Evolutionary conservation across 92 coral and sea anemone genomes (phyloP).

Genomic region (Phymanthus crucifer): DNA sequence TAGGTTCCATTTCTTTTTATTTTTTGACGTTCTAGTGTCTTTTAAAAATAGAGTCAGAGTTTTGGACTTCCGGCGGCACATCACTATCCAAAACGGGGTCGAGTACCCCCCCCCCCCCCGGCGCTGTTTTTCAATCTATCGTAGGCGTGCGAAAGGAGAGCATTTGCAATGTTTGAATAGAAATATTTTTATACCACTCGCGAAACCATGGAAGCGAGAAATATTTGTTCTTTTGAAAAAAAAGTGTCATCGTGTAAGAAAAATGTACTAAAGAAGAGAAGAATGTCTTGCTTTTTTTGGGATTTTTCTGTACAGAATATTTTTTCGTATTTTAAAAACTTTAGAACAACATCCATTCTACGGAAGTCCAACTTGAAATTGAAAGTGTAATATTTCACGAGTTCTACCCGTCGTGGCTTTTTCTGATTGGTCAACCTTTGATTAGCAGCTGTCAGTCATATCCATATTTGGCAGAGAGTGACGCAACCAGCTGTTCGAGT

Average conservation of each 20-base stretch:
- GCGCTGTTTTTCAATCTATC: too few species aligned
- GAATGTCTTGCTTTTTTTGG: too few species aligned
- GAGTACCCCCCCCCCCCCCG: too few species aligned
- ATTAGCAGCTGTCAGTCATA: constrained; percentile 38
- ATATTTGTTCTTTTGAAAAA: background rate
- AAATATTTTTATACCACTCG: constrained; percentile 15
- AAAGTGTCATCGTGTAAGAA: background rate
- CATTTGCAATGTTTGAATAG: constrained; percentile 11
- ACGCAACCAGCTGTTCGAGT: constrained; percentile 55
- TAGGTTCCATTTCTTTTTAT: too few species aligned
- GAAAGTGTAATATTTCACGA: background rate
- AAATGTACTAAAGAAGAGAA: too few species aligned
- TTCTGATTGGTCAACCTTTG: constrained; percentile 64
- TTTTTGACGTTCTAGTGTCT: too few species aligned
- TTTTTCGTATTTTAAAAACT: background rate
- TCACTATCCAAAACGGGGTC: too few species aligned
- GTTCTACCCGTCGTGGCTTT: constrained; percentile 74
- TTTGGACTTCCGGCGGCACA: too few species aligned
- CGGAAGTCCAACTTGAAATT: constrained; percentile 33
- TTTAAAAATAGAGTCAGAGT: too few species aligned
- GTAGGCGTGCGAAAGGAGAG: constrained; percentile 28
- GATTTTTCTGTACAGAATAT: background rate
- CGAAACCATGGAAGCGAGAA: constrained; percentile 27
- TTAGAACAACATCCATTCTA: constrained; percentile 5
- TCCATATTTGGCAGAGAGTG: constrained; percentile 86